Evolutionary conservation across 2,113 vertebrate genomes (phyloP).

Genomic region (Myotis brandtii): DNA sequence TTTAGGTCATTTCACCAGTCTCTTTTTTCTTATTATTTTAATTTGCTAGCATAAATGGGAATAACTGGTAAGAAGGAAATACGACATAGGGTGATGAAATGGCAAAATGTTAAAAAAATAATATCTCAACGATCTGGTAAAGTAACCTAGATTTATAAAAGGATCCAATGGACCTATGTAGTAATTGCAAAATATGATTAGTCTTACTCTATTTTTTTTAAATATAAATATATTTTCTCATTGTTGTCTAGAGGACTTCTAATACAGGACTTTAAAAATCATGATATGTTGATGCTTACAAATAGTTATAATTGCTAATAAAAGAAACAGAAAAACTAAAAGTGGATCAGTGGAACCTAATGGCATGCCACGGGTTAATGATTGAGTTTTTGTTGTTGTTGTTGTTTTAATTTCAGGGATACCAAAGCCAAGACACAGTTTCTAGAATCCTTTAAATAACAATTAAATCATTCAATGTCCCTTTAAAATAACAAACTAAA

Average conservation of each 20-base stretch:
- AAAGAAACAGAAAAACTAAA: conserved; percentile 2
- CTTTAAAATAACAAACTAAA: conserved; percentile 66
- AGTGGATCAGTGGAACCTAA: background rate
- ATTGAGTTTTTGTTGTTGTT: background rate
- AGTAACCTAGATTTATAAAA: background rate
- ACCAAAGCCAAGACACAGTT: conserved; percentile 51
- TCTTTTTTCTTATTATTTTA: background rate
- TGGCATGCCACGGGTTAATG: background rate
- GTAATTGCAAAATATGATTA: background rate
- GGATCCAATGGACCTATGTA: background rate
- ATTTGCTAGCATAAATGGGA: background rate
- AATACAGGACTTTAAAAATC: background rate
- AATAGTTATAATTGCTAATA: conserved; percentile 39
- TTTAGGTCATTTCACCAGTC: background rate
- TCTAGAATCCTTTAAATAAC: conserved; percentile 58
- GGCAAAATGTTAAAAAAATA: background rate
- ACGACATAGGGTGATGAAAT: conserved; percentile 2
- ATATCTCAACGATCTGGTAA: background rate
- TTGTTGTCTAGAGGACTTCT: background rate
- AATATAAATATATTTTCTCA: conserved; percentile 6
- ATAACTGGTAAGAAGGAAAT: conserved; percentile 31
- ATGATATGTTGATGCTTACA: background rate
- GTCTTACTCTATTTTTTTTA: background rate
- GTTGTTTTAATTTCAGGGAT: background rate
- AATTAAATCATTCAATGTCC: conserved; percentile 42